These are phyloP conservation scores for Sebastiscus albofasciatus DNA, from an alignment of 2,797 vertebrate species.

Conservation along the genomic window DNA sequence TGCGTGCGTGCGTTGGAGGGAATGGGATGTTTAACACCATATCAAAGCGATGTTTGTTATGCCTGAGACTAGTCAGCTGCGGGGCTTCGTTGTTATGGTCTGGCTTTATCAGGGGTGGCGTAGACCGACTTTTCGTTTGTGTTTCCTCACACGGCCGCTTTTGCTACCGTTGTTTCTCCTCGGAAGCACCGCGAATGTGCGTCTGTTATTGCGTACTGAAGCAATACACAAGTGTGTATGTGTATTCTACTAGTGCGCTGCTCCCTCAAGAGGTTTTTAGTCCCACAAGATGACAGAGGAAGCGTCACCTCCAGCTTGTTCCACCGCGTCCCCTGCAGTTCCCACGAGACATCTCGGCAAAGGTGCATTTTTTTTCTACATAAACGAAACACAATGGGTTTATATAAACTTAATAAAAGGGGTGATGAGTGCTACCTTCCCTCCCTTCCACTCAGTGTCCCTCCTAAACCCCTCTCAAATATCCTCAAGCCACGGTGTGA, in stretches of 20 bases:
- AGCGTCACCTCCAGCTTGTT: background rate
- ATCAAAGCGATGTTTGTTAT: slow-evolving; percentile 82
- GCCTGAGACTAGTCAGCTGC: slow-evolving; percentile 65
- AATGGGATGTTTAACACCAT: slow-evolving; percentile 81
- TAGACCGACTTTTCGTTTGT: slow-evolving; percentile 43
- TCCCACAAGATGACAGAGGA: slow-evolving; percentile 23
- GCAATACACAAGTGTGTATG: background rate
- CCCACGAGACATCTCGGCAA: background rate
- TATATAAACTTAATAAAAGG: background rate
- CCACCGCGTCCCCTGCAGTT: background rate
- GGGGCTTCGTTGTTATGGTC: slow-evolving; percentile 68
- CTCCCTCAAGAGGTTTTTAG: background rate
- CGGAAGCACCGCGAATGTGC: slow-evolving; percentile 1
- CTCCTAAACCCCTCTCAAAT: slow-evolving; percentile 6
- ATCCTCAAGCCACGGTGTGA: slow-evolving; percentile 32
- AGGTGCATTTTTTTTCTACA: background rate
- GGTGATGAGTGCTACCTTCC: too few relatives aligned
- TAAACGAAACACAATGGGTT: slow-evolving; percentile 2
- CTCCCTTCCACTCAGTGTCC: background rate
- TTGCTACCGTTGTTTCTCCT: slow-evolving; percentile 35
- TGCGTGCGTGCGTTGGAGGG: slow-evolving; percentile 40
- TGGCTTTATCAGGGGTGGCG: slow-evolving; percentile 50
- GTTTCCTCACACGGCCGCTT: slow-evolving; percentile 56
- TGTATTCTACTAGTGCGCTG: background rate
- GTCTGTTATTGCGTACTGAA: slow-evolving; percentile 21